Evolutionary conservation across 2,113 vertebrate genomes (phyloP).

Genomic region (Nyctibius bracteatus): DNA sequence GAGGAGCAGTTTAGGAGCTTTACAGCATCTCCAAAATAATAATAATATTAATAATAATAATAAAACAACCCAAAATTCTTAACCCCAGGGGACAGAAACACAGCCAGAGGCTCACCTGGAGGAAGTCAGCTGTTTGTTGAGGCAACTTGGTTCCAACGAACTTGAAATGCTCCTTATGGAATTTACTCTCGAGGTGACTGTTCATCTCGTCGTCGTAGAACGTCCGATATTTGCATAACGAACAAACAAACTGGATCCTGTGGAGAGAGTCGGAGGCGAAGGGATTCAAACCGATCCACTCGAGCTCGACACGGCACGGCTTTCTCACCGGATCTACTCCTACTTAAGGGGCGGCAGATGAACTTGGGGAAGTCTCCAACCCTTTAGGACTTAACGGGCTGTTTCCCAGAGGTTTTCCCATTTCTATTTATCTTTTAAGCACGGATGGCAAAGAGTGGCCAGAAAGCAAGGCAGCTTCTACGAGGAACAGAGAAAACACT

Average conservation of each 20-base stretch:
- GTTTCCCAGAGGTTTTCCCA: background rate
- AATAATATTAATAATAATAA: too few species aligned
- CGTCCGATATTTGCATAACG: slow-evolving; percentile 91
- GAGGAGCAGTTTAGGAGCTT: background rate
- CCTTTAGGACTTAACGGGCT: fast-evolving
- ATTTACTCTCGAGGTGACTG: slow-evolving; percentile 87
- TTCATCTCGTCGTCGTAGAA: slow-evolving; percentile 92
- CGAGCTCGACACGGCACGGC: background rate
- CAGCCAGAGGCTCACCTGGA: slow-evolving; percentile 75
- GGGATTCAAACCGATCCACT: background rate
- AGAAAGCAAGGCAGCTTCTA: background rate
- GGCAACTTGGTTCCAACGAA: slow-evolving; percentile 86
- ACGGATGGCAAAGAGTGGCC: fast-evolving
- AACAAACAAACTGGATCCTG: slow-evolving; percentile 92
- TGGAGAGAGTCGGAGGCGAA: background rate
- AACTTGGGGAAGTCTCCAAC: background rate
- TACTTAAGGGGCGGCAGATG: background rate
- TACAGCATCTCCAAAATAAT: background rate
- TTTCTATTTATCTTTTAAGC: background rate
- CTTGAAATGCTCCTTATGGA: slow-evolving; percentile 92
- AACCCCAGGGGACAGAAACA: background rate
- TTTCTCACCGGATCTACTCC: background rate
- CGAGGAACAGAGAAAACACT: background rate
- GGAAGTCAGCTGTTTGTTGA: slow-evolving; percentile 89
- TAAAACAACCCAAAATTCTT: too few species aligned